A percentile compares a stretch with the other conserved stretches of the same genome.
Evolutionary conservation across 2,888 invertebrate species (phyloP).

Genomic region (Mythimna lalbum): DNA sequence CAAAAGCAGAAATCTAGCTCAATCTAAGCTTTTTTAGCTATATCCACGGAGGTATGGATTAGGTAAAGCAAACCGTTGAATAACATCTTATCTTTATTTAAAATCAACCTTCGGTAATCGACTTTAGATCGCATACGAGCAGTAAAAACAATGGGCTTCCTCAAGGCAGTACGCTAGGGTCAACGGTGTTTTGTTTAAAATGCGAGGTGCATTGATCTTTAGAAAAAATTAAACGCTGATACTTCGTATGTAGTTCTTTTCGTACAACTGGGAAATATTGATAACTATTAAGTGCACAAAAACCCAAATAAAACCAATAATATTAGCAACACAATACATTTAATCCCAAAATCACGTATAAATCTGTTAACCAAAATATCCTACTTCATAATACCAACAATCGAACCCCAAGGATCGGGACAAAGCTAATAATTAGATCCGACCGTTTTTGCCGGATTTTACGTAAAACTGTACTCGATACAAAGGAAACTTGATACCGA

Average conservation of each 20-base stretch:
- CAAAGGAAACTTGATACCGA: constrained; percentile 83
- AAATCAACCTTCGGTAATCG: background rate
- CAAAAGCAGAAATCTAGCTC: background rate
- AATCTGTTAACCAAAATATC: constrained; percentile 77
- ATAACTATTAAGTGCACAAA: constrained; percentile 8
- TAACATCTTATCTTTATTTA: too few species aligned
- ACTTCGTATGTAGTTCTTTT: background rate
- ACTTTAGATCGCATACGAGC: background rate
- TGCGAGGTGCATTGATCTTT: background rate
- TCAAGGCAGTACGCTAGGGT: background rate
- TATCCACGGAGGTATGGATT: background rate
- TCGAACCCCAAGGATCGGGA: constrained; percentile 71
- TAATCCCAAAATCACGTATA: constrained; percentile 77
- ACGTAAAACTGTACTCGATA: constrained; percentile 80
- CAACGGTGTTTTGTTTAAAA: background rate
- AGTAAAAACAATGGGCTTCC: background rate
- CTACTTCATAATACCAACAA: constrained; percentile 70
- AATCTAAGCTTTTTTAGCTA: background rate
- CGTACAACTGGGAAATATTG: background rate
- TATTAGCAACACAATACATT: constrained; percentile 69
- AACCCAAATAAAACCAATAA: constrained; percentile 51
- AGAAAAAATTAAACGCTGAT: background rate
- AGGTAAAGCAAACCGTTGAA: background rate
- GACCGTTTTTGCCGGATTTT: constrained; percentile 84
- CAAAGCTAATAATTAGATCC: constrained; percentile 88